Percentiles rank a stretch among this genome's conserved stretches.
phyloP scores from a whole-genome alignment of 1,140 invertebrate genomes.

The Listronotus bonariensis region DNA sequence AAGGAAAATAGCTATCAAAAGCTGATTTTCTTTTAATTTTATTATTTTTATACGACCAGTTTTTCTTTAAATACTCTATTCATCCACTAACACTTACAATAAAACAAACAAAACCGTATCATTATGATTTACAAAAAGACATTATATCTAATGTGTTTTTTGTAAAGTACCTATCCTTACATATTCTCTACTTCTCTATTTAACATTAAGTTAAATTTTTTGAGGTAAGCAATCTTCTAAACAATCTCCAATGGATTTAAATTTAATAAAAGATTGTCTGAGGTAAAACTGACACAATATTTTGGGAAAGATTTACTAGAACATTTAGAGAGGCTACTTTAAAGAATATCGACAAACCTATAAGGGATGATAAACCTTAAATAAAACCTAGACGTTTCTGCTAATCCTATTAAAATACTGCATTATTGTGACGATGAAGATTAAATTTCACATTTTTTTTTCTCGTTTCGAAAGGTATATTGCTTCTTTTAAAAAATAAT shows the following conservation, averaged over 20 bases:
- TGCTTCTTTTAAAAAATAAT: no score
- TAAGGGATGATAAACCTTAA: no score
- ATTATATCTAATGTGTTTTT: background rate
- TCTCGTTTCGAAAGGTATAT: no score
- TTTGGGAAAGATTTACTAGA: background rate
- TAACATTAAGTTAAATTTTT: constrained; percentile 41
- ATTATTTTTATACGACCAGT: constrained; percentile 40
- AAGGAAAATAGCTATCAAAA: background rate
- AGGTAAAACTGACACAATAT: constrained; percentile 9
- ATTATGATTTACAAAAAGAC: constrained; percentile 11
- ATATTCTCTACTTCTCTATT: constrained; percentile 45
- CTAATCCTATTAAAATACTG: no score
- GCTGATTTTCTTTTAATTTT: constrained; percentile 21
- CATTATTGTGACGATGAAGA: no score
- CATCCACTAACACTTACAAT: constrained; percentile 48
- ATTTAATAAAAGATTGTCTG: constrained; percentile 20
- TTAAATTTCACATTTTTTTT: no score
- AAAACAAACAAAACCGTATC: constrained; percentile 32
- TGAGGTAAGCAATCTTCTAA: constrained; percentile 36
- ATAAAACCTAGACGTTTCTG: no score
- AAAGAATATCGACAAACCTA: no score
- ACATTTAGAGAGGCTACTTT: no score
- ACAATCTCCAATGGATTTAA: constrained; percentile 44
- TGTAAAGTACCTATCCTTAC: constrained; percentile 18
- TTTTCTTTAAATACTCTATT: constrained; percentile 45